Percentiles rank a stretch among this genome's conserved stretches.
Conservation (phyloP, 2,888 invertebrate genomes). For the Sympetrum striolatum region DNA sequence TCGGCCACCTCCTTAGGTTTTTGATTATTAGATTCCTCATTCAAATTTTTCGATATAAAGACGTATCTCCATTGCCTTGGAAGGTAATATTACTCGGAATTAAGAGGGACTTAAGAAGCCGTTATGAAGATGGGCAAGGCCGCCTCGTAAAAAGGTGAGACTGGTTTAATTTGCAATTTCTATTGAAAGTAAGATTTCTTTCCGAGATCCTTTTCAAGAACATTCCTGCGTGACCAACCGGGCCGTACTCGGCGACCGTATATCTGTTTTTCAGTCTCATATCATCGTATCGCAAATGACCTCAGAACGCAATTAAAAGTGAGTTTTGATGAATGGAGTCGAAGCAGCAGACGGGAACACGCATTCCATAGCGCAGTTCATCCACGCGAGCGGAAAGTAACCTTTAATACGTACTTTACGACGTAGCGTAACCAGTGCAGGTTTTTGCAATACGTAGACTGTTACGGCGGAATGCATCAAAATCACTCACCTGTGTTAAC, state of each 20-base stretch:
- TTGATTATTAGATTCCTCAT: no score
- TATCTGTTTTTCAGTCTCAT: not conserved
- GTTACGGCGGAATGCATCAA: not conserved
- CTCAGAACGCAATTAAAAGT: not conserved
- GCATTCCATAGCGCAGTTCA: not conserved
- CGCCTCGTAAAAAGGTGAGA: not conserved
- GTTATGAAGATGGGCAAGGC: no score
- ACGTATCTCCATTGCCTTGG: no score
- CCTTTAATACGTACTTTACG: not conserved
- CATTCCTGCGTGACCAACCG: not conserved
- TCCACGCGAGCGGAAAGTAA: not conserved
- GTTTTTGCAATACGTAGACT: not conserved
- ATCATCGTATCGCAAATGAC: not conserved
- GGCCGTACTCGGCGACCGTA: not conserved
- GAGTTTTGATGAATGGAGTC: not conserved
- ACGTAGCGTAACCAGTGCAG: not conserved
- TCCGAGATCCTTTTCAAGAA: not conserved
- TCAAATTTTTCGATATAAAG: no score
- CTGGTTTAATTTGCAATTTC: not conserved
- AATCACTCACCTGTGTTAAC: not conserved
- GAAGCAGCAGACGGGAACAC: constrained; percentile 15
- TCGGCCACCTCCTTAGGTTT: no score
- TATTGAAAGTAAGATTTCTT: not conserved
- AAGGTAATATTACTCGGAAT: no score
- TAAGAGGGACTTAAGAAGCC: no score